phyloP scores from a whole-genome alignment of 2,797 vertebrate genomes.

The Carapus acus region DNA sequence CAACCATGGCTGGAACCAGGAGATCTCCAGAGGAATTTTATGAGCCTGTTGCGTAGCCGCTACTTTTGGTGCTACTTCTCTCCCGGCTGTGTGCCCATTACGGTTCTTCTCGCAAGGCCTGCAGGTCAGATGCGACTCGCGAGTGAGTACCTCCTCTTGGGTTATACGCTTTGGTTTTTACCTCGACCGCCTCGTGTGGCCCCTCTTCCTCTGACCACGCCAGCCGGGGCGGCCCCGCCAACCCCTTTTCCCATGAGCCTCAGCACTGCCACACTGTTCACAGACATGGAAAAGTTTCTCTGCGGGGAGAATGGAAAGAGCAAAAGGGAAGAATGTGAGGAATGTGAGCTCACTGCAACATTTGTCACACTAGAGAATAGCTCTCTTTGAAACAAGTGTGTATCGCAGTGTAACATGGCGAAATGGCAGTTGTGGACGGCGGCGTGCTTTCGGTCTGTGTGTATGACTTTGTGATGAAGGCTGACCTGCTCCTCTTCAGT shows the following conservation, averaged over 20 bases:
- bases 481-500: conserved; percentile 92
- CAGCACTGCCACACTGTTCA: conserved; percentile 92
- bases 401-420: background rate
- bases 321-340: conserved; percentile 54
- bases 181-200: conserved; percentile 83
- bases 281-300: conserved; percentile 95
- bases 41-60: conserved; percentile 39
- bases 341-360: conserved; percentile 41
- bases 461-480: conserved; percentile 1
- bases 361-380: conserved; percentile 36
- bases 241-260: conserved; percentile 90
- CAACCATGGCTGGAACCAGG: conserved; percentile 31
- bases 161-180: conserved; percentile 40
- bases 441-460: conserved; percentile 13
- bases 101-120: too few relatives aligned
- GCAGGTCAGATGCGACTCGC: too few relatives aligned
- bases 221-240: conserved; percentile 71
- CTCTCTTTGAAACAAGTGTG: background rate
- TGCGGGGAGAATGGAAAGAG: conserved; percentile 57
- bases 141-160: background rate
- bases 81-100: conserved; percentile 3
- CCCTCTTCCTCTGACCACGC: conserved; percentile 81
- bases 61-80: conserved; percentile 20
- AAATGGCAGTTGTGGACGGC: conserved; percentile 3
- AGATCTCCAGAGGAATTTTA: conserved; percentile 19